These are phyloP conservation scores for Stenchaetothrips biformis DNA, from an alignment of 2,888 invertebrate species.

Conservation along the genomic window DNA sequence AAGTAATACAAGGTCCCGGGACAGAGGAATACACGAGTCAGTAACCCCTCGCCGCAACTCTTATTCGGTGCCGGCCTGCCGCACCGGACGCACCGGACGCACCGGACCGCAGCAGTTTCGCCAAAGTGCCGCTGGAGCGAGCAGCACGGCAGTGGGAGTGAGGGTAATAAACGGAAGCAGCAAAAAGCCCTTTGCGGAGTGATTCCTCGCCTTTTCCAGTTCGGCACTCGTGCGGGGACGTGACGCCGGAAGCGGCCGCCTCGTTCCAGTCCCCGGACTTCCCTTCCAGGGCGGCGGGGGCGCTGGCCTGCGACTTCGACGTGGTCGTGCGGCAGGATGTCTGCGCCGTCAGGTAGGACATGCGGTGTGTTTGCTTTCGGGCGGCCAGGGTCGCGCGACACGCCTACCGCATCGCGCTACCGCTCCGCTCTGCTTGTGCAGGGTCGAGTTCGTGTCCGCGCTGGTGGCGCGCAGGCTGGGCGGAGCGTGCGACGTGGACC, in stretches of 20 bases:
- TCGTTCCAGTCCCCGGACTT: conserved; percentile 43
- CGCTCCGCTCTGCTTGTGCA: conserved; percentile 33
- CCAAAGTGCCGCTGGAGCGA: too few species aligned
- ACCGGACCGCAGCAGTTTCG: too few species aligned
- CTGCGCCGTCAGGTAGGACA: conserved; percentile 42
- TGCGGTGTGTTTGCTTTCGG: background rate
- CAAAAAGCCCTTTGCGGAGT: background rate
- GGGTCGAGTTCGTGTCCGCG: conserved; percentile 42
- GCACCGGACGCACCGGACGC: too few species aligned
- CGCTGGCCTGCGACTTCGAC: conserved; percentile 43
- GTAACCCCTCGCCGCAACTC: too few species aligned
- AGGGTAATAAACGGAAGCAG: too few species aligned
- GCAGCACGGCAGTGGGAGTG: too few species aligned
- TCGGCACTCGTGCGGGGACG: conserved; percentile 42
- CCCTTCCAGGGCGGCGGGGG: conserved; percentile 40
- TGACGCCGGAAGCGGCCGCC: conserved; percentile 41
- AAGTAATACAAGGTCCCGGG: too few species aligned
- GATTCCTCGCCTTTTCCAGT: conserved; percentile 38
- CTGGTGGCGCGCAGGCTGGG: conserved; percentile 41
- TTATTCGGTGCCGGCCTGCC: too few species aligned
- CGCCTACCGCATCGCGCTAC: background rate
- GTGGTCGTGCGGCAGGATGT: conserved; percentile 40
- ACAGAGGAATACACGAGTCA: too few species aligned
- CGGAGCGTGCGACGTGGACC: conserved; percentile 45
- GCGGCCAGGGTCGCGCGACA: background rate